Conservation (phyloP, 2,888 invertebrate species). For the Diploptera punctata region DNA sequence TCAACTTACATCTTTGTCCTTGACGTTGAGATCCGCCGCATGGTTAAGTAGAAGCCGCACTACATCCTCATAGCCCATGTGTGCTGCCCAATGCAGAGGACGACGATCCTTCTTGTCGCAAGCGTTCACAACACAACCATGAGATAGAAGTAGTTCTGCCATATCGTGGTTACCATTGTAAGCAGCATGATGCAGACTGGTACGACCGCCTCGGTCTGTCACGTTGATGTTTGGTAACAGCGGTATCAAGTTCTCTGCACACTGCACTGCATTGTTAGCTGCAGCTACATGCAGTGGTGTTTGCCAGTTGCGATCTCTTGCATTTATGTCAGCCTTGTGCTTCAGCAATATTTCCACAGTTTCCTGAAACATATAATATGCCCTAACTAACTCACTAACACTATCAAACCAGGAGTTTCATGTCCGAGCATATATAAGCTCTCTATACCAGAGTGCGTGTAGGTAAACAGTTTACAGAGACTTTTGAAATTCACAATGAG, state of each 20-base stretch:
- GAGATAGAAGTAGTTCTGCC: constrained; percentile 60
- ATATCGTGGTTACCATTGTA: constrained; percentile 66
- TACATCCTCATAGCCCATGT: constrained; percentile 61
- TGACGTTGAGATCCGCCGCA: constrained; percentile 59
- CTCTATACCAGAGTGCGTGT: too few species aligned
- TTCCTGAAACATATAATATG: constrained; percentile 53
- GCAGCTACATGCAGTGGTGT: constrained; percentile 68
- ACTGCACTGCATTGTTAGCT: constrained; percentile 65
- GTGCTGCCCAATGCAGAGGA: constrained; percentile 68
- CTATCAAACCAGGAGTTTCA: too few species aligned
- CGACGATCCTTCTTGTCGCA: constrained; percentile 67
- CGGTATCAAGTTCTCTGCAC: constrained; percentile 61
- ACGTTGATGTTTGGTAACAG: constrained; percentile 58
- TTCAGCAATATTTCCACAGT: constrained; percentile 60
- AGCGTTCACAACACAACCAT: constrained; percentile 65
- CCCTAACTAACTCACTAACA: too few species aligned
- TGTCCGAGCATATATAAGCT: too few species aligned
- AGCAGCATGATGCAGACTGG: constrained; percentile 68
- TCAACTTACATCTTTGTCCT: constrained; percentile 54
- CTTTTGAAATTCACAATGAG: too few species aligned
- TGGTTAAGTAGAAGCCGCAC: constrained; percentile 55
- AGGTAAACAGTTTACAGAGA: too few species aligned
- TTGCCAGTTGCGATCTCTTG: constrained; percentile 67
- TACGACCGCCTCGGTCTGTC: constrained; percentile 64
- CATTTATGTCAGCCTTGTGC: constrained; percentile 64